These are phyloP conservation scores for Monopis laevigella DNA, from an alignment of 2,888 invertebrate species.

Conservation along the genomic window DNA sequence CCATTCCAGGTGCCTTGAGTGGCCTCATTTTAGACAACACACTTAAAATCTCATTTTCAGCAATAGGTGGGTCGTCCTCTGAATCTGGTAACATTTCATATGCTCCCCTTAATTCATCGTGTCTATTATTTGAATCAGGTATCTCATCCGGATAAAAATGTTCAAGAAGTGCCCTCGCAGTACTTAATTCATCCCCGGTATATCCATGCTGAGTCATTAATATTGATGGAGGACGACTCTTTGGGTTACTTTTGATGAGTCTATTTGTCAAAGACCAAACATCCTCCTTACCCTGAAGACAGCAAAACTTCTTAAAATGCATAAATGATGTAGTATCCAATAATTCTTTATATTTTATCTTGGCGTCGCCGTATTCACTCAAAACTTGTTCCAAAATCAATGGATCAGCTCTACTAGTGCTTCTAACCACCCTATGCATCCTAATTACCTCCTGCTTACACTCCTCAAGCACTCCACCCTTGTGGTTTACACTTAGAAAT, in stretches of 20 bases:
- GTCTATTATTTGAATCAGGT: not conserved
- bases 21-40: conserved; percentile 17
- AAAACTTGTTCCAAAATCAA: too few relatives aligned
- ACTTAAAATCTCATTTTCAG: conserved; percentile 15
- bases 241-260: conserved; percentile 16
- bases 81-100: not conserved
- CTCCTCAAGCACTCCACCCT: too few relatives aligned
- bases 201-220: conserved; percentile 12
- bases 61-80: conserved; percentile 16
- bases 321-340: too few relatives aligned
- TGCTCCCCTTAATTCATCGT: not conserved
- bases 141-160: conserved; percentile 20
- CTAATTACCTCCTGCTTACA: too few relatives aligned
- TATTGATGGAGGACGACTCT: conserved; percentile 18
- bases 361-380: too few relatives aligned
- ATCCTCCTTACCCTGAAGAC: conserved; percentile 19
- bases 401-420: too few relatives aligned
- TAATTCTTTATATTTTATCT: too few relatives aligned
- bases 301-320: conserved; percentile 22
- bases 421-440: too few relatives aligned
- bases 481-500: too few relatives aligned
- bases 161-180: conserved; percentile 13
- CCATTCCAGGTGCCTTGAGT: conserved; percentile 20
- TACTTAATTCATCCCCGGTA: conserved; percentile 15
- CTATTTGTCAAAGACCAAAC: conserved; percentile 21